These are phyloP conservation scores for Passer domesticus DNA, from an alignment of 2,113 vertebrate genomes.

Conservation along the genomic window DNA sequence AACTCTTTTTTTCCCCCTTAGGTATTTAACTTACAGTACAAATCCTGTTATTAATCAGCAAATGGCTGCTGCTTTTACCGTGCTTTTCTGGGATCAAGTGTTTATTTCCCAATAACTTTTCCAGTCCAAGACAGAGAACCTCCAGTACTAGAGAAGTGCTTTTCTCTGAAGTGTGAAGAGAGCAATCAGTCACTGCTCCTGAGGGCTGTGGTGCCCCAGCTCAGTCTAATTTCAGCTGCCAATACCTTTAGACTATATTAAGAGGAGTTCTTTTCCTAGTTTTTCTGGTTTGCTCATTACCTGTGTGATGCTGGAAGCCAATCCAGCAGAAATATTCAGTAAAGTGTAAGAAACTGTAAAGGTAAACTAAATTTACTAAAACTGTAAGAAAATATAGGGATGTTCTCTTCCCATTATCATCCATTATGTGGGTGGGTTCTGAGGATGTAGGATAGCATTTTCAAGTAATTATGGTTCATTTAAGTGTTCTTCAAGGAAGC, in stretches of 20 bases:
- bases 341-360: not conserved
- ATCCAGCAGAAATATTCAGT: not conserved
- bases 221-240: not conserved
- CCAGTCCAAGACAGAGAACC: not conserved
- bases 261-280: not conserved
- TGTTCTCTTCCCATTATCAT: not conserved
- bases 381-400: not conserved
- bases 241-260: not conserved
- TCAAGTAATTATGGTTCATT: not conserved
- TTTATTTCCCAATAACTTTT: not conserved
- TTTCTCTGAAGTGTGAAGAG: not conserved
- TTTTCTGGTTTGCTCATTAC: not conserved
- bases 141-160: not conserved
- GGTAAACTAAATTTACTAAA: not conserved
- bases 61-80: not conserved
- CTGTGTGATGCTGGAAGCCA: not conserved
- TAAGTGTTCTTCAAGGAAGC: not conserved
- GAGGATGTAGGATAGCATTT: not conserved
- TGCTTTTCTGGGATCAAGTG: not conserved
- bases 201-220: not conserved
- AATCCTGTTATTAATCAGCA: not conserved
- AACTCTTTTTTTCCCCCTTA: accelerated
- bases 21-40: not conserved
- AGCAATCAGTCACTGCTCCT: not conserved
- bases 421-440: not conserved